phyloP scores from a whole-genome alignment of 2,797 vertebrate species.

The Sphaeramia orbicularis region DNA sequence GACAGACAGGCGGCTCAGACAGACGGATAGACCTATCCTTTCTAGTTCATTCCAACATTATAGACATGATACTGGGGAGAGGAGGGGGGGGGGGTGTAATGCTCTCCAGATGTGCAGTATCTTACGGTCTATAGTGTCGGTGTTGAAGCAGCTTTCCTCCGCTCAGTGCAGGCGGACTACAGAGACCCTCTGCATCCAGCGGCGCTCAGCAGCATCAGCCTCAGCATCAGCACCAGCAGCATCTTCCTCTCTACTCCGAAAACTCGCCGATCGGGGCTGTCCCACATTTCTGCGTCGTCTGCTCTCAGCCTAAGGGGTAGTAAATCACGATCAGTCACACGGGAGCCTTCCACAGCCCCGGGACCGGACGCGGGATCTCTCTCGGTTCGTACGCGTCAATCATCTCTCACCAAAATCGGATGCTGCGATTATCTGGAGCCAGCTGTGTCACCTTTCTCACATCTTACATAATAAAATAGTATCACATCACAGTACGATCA shows the following conservation, averaged over 20 bases:
- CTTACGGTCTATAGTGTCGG: conserved; percentile 68
- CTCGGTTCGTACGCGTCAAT: conserved; percentile 17
- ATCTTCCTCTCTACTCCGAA: conserved; percentile 57
- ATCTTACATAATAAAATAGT: conserved; percentile 63
- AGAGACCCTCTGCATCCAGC: conserved; percentile 68
- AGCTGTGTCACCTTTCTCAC: conserved; percentile 32
- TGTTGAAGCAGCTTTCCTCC: conserved; percentile 52
- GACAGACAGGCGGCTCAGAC: conserved; percentile 18
- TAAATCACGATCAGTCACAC: conserved; percentile 46
- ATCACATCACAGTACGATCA: conserved; percentile 23
- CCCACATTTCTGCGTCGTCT: conserved; percentile 61
- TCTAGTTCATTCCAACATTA: conserved; percentile 4
- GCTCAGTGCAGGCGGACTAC: conserved; percentile 60
- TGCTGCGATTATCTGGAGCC: conserved; percentile 18
- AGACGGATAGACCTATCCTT: conserved; percentile 6
- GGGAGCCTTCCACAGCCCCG: conserved; percentile 7
- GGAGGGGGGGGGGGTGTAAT: neutral
- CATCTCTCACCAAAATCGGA: conserved; percentile 29
- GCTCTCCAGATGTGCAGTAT: conserved; percentile 61
- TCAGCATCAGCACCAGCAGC: conserved; percentile 30
- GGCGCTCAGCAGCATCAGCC: conserved; percentile 57
- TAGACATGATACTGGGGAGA: conserved; percentile 10
- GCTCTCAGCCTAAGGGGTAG: conserved; percentile 60
- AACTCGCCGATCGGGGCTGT: conserved; percentile 57
- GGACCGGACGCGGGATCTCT: conserved; percentile 8